Evolutionary conservation across 53 echinoderm and acorn worm genomes (phyloP), one percentile per base, ranked within the genome.

Genomic region (Holothuria scabra): DNA sequence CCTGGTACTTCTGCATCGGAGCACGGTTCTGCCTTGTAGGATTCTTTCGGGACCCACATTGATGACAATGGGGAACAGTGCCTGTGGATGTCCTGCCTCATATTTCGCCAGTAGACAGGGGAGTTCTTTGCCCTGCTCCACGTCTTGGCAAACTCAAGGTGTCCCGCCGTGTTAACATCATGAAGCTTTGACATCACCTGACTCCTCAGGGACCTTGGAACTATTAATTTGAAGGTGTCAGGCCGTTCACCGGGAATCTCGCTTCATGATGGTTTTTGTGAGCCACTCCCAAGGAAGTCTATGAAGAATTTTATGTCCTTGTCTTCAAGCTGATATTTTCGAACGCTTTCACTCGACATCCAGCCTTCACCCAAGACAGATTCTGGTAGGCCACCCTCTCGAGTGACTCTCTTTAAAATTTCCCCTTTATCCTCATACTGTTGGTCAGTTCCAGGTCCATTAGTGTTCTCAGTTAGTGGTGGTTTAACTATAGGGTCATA

Each of bases 161-260:
- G n/a, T n/a, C n/a, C n/a, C n/a, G n/a, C n/a, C n/a, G n/a, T n/a
- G n/a, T n/a, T n/a, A n/a, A n/a, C n/a, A 46, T 75, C 75, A 46
- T 75, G 75, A 4, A 75, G 75, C 41, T 75, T 46, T 18, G 22
- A 20, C 75, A 75, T 46, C 46, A 75, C 28, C 49, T 75, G 20
- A 21, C 38, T 46, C 38, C 75, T 3, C 21, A 46, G 20, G 8
- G 29, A 18, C 28, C 61, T 7, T 60, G 61, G 61, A 7, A 60
- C 61, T 60, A 60, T 60, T 60, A 60, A 60, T 60, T 60, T 60
- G 61, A 60, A 16, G 61, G 61, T 60, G 61, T 60, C 61, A 60
- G 61, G 8, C 61, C 61, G 8, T 60, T 60, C 61, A 60, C 61
- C 61, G 6, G 61, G 13, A 60, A 60, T 60, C 61, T 60, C 61